Conservation (phyloP, 92 coral and sea anemone genomes). For the Zoanthus sociatus region DNA sequence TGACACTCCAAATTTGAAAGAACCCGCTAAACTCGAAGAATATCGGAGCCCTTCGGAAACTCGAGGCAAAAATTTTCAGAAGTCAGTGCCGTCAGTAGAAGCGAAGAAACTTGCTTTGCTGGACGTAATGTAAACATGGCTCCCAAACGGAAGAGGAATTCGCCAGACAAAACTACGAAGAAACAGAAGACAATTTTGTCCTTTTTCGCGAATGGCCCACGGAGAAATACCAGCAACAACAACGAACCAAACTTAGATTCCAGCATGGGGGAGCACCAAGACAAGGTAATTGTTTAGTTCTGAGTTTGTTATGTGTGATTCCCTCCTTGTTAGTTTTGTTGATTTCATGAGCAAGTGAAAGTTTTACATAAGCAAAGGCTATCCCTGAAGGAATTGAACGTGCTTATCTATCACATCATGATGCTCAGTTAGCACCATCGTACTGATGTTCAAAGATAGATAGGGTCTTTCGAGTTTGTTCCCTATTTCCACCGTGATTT, state of each 20-base stretch:
- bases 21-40: constrained; percentile 1
- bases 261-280: constrained; percentile 21
- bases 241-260: background rate
- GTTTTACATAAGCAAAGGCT: background rate
- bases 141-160: constrained; percentile 19
- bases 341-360: too few species aligned
- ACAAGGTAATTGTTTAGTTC: constrained; percentile 7
- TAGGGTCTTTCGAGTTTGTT: background rate
- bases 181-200: constrained; percentile 12
- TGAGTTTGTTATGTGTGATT: constrained; percentile 18
- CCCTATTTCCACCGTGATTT: too few species aligned
- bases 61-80: constrained; percentile 1
- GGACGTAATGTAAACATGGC: constrained; percentile 27
- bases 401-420: background rate
- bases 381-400: background rate
- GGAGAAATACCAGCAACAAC: constrained; percentile 15
- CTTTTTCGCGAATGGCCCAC: background rate
- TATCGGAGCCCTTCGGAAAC: constrained; percentile 20
- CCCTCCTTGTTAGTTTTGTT: background rate
- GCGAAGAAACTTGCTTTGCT: constrained; percentile 9
- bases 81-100: constrained; percentile 23
- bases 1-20: background rate
- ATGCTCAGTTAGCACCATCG: background rate
- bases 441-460: background rate
- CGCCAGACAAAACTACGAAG: constrained; percentile 17